A percentile compares a stretch with the other conserved stretches of the same genome.
Conservation (phyloP, 2,113 vertebrate species). For the Cariama cristata region DNA sequence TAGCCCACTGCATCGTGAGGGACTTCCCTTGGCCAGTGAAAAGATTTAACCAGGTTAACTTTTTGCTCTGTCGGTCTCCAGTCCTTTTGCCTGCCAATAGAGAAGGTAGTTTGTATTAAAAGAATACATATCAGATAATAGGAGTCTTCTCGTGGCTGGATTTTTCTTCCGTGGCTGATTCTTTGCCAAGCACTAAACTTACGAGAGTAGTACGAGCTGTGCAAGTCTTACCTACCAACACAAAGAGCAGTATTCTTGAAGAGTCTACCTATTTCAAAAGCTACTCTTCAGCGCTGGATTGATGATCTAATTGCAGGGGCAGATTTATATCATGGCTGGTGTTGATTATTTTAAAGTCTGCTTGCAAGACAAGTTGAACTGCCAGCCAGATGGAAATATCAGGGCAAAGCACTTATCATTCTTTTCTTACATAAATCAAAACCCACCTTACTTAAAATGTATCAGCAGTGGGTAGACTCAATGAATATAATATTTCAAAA, state of each 20-base stretch:
- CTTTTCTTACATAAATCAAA: not conserved
- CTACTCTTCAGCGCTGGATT: not conserved
- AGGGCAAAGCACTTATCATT: not conserved
- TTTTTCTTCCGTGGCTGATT: not conserved
- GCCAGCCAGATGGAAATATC: slow-evolving; percentile 19
- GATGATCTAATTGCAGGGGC: slow-evolving; percentile 2
- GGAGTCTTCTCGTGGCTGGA: not conserved
- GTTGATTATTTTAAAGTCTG: slow-evolving; percentile 19
- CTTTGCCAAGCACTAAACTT: not conserved
- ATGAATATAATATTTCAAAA: not conserved
- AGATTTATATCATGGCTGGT: not conserved
- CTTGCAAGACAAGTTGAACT: not conserved
- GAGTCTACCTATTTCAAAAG: not conserved
- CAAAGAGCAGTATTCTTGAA: not conserved
- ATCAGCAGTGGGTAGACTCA: not conserved
- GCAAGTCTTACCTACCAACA: not conserved
- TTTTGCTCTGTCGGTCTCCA: not conserved
- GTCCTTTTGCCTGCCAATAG: not conserved
- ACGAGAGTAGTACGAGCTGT: not conserved
- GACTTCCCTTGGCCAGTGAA: not conserved
- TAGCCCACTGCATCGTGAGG: not conserved
- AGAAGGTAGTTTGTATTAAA: not conserved
- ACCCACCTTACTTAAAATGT: not conserved
- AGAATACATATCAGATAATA: not conserved
- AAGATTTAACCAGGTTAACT: not conserved